Conservation (phyloP, 92 coral and sea anemone genomes). For the Scolanthus callimorphus region DNA sequence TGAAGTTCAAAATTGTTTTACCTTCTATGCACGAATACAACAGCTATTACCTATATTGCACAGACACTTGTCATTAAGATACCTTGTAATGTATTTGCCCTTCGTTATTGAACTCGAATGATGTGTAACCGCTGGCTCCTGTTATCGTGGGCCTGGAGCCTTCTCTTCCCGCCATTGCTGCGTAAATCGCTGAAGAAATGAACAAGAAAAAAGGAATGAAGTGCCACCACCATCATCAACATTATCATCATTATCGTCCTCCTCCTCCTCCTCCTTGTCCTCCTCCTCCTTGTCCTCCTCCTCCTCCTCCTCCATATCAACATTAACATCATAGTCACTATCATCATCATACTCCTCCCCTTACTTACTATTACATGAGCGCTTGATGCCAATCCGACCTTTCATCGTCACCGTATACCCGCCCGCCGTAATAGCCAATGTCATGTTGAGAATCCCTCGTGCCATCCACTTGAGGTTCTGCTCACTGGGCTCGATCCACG, state of each 20-base stretch:
- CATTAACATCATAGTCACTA: no score
- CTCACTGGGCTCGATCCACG: slow-evolving; percentile 60
- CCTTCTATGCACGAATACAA: no score
- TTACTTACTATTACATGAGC: slow-evolving; percentile 77
- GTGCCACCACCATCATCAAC: no score
- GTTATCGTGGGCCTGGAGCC: slow-evolving; percentile 80
- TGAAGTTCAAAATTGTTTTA: no score
- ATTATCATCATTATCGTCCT: no score
- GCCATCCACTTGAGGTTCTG: slow-evolving; percentile 70
- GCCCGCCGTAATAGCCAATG: slow-evolving; percentile 42
- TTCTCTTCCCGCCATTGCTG: slow-evolving; percentile 63
- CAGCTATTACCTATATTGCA: not conserved
- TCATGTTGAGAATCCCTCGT: slow-evolving; percentile 64
- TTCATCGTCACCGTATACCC: slow-evolving; percentile 41
- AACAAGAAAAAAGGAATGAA: not conserved
- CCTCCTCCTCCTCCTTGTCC: no score
- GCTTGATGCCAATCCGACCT: slow-evolving; percentile 61
- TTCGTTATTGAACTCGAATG: slow-evolving; percentile 34
- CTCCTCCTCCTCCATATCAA: no score
- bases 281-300: no score
- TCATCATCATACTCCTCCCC: no score
- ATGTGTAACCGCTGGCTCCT: slow-evolving; percentile 83
- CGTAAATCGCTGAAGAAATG: slow-evolving; percentile 49
- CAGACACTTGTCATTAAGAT: not conserved
- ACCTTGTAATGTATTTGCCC: slow-evolving; percentile 72